Conservation (phyloP, 2,113 vertebrate species). For the Ondatra zibethicus region DNA sequence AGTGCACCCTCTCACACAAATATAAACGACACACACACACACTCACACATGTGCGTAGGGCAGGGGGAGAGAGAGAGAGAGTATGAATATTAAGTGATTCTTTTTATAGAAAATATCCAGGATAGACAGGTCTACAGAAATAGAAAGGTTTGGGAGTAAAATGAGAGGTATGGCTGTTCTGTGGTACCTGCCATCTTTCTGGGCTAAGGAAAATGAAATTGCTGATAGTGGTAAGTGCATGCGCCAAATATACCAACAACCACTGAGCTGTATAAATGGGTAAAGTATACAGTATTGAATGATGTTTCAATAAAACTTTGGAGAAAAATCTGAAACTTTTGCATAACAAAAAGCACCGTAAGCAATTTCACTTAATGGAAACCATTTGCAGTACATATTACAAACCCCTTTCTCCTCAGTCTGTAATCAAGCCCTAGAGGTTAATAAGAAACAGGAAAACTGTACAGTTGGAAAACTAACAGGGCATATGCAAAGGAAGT, state of each 20-base stretch:
- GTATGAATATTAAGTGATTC: background rate
- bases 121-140: slow-evolving; percentile 19
- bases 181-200: background rate
- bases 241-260: background rate
- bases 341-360: slow-evolving; percentile 5
- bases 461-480: slow-evolving; percentile 11
- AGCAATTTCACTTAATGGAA: background rate
- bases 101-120: slow-evolving; percentile 10
- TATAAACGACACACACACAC: background rate
- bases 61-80: no score
- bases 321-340: slow-evolving; percentile 13
- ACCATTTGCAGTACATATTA: background rate
- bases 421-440: background rate
- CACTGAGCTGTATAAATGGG: background rate
- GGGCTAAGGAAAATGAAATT: slow-evolving; percentile 18
- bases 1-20: background rate
- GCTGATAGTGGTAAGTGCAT: background rate
- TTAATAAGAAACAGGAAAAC: background rate
- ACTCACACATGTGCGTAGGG: no score
- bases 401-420: slow-evolving; percentile 8
- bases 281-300: background rate
- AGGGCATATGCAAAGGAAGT: slow-evolving; percentile 31
- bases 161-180: background rate
- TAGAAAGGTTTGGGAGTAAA: background rate
- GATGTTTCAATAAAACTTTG: background rate